Base-by-base conservation (phyloP, 2,888 invertebrate genomes). In the Seladonia tumulorum region DNA sequence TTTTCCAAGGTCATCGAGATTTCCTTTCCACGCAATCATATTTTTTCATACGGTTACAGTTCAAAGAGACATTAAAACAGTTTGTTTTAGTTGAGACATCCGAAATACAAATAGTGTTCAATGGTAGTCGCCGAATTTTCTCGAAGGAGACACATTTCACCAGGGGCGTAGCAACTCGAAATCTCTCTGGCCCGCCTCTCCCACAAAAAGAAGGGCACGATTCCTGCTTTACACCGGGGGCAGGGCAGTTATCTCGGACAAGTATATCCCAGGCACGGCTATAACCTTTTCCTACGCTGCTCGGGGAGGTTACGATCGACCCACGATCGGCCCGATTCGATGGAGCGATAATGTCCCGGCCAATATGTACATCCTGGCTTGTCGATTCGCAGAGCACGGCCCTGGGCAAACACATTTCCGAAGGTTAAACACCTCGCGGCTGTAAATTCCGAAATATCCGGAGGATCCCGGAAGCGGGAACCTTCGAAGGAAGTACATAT, bases 291-390 rank as follows among this genome's bases (percentile, higher is more conserved):
- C 68, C 42, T 35, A 49, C 35, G 29, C n/a, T 78, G 22, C 42
- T 81, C 47, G 53, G 53, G 16, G 35, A n/a, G 53, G 49, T 16
- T 18, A 3, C 68, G 14, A 49, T 49, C 35, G 75, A 53, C 39
- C 72, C 42, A 29, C 74, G 63, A 57, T 89, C 87, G 76, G 81
- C 79, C 88, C 87, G 89, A 83, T 92, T 91, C 91, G 88, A 92
- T 91, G 90, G 89, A 92, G 89, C 89, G 80, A 87, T 91, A 92
- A 92, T 87, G 88, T 88, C 85, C 90, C 81, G 83, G 81, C 90
- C 92, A 92, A 93, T 94, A 92, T 93, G 92, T 92, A 89, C 89
- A 81, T 63, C 53, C 66, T 7, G 14, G 49, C 10, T 42, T 39
- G 22, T 66, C 16, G 35, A 76, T 70, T 47, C 63, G 25, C 35